Percentiles rank a stretch among this genome's conserved stretches.
Conservation (phyloP, 2,888 invertebrate genomes). For the Chorisops tibialis region DNA sequence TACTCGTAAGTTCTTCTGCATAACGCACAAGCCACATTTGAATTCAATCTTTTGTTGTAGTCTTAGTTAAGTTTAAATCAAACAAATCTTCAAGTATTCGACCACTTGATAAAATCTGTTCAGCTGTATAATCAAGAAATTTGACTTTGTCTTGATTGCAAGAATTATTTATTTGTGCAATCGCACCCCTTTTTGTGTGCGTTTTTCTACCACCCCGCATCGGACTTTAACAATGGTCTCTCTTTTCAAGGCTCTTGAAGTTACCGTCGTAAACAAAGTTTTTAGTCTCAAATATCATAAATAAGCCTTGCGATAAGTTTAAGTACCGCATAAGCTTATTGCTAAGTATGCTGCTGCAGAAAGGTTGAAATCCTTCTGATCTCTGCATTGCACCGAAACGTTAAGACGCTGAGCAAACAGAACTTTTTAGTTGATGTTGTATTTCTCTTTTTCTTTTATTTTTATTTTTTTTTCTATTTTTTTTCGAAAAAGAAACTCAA, state of each 20-base stretch:
- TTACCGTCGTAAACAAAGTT: slow-evolving; percentile 24
- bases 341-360: slow-evolving; percentile 20
- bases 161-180: slow-evolving; percentile 9
- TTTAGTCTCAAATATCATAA: slow-evolving; percentile 20
- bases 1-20: too few relatives aligned
- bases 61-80: too few relatives aligned
- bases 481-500: slow-evolving; percentile 4
- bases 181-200: background rate
- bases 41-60: too few relatives aligned
- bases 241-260: slow-evolving; percentile 11
- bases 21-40: too few relatives aligned
- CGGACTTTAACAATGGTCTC: slow-evolving; percentile 6
- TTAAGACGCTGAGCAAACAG: slow-evolving; percentile 24
- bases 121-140: too few relatives aligned
- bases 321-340: slow-evolving; percentile 22
- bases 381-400: slow-evolving; percentile 23
- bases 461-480: too few relatives aligned
- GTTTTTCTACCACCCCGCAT: background rate
- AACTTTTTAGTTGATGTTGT: too few relatives aligned
- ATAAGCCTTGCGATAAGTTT: slow-evolving; percentile 23
- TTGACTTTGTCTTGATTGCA: background rate
- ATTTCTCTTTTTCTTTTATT: too few relatives aligned
- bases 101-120: too few relatives aligned
- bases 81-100: too few relatives aligned
- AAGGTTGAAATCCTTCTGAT: slow-evolving; percentile 26